A percentile compares a stretch with the other conserved stretches of the same genome.
Conservation (phyloP, 2,888 invertebrate genomes). For the Cryptocephalus moraei region DNA sequence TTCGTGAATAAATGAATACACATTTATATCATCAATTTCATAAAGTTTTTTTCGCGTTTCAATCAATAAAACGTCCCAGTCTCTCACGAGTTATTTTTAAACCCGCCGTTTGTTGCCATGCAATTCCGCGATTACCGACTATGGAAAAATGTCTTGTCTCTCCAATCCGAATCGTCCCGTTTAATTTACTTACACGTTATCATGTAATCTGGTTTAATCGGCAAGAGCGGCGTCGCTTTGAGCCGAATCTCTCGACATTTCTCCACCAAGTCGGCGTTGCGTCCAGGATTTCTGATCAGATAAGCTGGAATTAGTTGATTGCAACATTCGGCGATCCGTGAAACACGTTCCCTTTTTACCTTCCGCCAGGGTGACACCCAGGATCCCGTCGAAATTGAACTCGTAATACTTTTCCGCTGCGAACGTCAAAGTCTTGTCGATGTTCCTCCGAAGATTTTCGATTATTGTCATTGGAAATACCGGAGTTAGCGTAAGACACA, state of each 20-base stretch:
- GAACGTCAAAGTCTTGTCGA: slow-evolving; percentile 14
- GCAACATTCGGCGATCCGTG: neutral
- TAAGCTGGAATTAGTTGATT: neutral
- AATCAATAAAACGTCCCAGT: too few species aligned
- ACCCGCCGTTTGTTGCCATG: neutral
- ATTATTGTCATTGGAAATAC: too few species aligned
- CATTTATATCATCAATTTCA: too few species aligned
- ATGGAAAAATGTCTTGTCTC: slow-evolving; percentile 2
- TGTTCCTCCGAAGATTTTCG: neutral
- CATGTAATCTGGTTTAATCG: slow-evolving; percentile 16
- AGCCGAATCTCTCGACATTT: slow-evolving; percentile 15
- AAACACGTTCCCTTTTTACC: slow-evolving; percentile 25
- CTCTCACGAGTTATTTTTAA: neutral
- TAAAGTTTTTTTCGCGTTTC: too few species aligned
- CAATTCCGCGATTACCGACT: neutral
- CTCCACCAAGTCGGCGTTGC: too few species aligned
- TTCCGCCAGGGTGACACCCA: slow-evolving; percentile 34
- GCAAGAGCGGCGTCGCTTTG: slow-evolving; percentile 14
- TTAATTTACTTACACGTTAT: slow-evolving; percentile 16
- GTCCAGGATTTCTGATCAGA: too few species aligned
- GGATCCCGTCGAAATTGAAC: slow-evolving; percentile 34
- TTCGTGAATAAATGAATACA: too few species aligned
- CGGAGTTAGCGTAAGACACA: too few species aligned
- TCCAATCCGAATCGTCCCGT: slow-evolving; percentile 2
- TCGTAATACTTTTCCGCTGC: slow-evolving; percentile 27